Evolutionary conservation across 2,888 invertebrate genomes (phyloP).

Genomic region (Drosophila acutilabella): DNA sequence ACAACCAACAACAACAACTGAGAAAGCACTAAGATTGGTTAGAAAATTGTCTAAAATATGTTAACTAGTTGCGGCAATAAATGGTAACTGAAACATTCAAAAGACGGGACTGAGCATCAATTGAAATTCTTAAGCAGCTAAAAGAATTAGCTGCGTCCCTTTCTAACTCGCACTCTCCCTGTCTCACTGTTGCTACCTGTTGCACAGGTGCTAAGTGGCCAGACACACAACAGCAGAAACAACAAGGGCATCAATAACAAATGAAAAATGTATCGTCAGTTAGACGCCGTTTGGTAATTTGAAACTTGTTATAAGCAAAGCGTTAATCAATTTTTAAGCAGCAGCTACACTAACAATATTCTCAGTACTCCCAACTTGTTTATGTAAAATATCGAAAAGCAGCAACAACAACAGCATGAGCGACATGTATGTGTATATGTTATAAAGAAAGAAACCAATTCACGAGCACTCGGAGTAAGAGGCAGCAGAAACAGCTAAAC

Average conservation of each 20-base stretch:
- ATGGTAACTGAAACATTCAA: conserved; percentile 15
- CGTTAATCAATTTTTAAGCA: conserved; percentile 79
- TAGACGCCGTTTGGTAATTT: conserved; percentile 75
- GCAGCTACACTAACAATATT: conserved; percentile 39
- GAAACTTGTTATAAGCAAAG: conserved; percentile 75
- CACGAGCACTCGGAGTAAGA: conserved; percentile 24
- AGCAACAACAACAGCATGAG: conserved; percentile 6
- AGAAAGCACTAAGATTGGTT: conserved; percentile 3
- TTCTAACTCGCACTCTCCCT: background rate
- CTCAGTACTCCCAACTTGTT: conserved; percentile 4
- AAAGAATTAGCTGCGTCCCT: conserved; percentile 5
- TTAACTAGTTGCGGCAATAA: conserved; percentile 53
- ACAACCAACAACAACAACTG: background rate
- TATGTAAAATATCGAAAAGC: conserved; percentile 37
- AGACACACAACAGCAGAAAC: conserved; percentile 55
- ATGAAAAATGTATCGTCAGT: conserved; percentile 52
- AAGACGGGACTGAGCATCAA: conserved; percentile 42
- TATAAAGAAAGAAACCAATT: conserved; percentile 49
- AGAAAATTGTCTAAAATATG: conserved; percentile 33
- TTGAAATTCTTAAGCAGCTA: conserved; percentile 53
- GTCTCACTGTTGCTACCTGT: background rate
- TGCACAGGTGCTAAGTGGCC: conserved; percentile 60
- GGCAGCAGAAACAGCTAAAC: conserved; percentile 20
- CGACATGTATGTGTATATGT: background rate
- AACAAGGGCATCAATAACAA: conserved; percentile 35